Evolutionary conservation across 2,113 vertebrate species (phyloP).

Genomic region (Scytalopus superciliaris): DNA sequence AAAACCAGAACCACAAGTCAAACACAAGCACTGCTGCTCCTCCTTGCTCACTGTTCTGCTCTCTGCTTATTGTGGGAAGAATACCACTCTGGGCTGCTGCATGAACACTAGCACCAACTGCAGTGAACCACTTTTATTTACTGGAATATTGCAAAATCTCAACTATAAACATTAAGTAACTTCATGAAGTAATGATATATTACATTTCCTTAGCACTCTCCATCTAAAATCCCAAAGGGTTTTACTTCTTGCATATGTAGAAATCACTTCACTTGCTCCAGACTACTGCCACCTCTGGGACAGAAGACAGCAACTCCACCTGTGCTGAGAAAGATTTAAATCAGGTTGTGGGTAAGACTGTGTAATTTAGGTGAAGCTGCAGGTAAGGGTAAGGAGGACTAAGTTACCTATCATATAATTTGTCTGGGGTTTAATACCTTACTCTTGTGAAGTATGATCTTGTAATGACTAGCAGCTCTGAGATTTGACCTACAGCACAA

Average conservation of each 20-base stretch:
- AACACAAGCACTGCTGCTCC: not conserved
- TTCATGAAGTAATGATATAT: not conserved
- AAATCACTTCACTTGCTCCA: not conserved
- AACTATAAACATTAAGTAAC: not conserved
- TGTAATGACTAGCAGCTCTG: not conserved
- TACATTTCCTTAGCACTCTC: not conserved
- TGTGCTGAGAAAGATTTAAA: not conserved
- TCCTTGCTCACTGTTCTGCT: not conserved
- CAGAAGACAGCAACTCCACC: not conserved
- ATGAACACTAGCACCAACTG: not conserved
- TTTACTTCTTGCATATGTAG: not conserved
- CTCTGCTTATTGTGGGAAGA: not conserved
- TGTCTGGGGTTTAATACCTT: not conserved
- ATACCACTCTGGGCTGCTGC: not conserved
- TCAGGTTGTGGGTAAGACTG: not conserved
- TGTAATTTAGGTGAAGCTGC: not conserved
- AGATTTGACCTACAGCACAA: not conserved
- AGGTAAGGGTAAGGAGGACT: not conserved
- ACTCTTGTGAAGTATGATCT: not conserved
- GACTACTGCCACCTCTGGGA: constrained; percentile 13
- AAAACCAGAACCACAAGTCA: not conserved
- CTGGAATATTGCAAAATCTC: not conserved
- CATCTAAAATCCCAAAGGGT: not conserved
- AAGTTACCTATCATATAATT: not conserved
- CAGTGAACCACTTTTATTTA: not conserved